phyloP scores from a whole-genome alignment of 2,113 vertebrate species.

The Malurus elegans region DNA sequence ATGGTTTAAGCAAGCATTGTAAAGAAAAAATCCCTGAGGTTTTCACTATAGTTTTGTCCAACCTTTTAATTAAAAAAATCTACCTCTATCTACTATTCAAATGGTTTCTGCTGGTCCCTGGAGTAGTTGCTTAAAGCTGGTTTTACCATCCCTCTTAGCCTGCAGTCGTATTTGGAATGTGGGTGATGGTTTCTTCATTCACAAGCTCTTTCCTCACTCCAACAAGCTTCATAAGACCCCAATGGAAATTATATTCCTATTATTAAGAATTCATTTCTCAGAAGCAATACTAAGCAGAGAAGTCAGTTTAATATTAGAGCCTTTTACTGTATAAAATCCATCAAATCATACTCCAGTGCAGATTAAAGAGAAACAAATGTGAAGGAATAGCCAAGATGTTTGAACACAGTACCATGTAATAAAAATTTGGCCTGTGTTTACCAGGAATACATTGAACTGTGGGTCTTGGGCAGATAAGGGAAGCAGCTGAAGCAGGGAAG shows the following conservation, averaged over 20 bases:
- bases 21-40: conserved; percentile 9
- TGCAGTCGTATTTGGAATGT: conserved; percentile 1
- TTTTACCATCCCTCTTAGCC: neutral
- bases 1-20: conserved; percentile 28
- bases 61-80: conserved; percentile 55
- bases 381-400: conserved; percentile 1
- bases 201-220: neutral
- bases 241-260: neutral
- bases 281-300: neutral
- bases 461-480: neutral
- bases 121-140: neutral
- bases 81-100: neutral
- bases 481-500: neutral
- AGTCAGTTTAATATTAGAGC: conserved; percentile 2
- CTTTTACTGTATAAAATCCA: neutral
- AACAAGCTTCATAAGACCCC: neutral
- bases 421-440: conserved; percentile 1
- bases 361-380: neutral
- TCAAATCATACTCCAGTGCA: neutral
- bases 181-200: conserved; percentile 28
- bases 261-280: conserved; percentile 42
- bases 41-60: conserved; percentile 28
- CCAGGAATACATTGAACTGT: neutral
- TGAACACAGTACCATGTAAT: neutral
- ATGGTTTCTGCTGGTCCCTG: conserved; percentile 11